Base-by-base conservation (phyloP, 2,113 vertebrate genomes). In the Takifugu flavidus region DNA sequence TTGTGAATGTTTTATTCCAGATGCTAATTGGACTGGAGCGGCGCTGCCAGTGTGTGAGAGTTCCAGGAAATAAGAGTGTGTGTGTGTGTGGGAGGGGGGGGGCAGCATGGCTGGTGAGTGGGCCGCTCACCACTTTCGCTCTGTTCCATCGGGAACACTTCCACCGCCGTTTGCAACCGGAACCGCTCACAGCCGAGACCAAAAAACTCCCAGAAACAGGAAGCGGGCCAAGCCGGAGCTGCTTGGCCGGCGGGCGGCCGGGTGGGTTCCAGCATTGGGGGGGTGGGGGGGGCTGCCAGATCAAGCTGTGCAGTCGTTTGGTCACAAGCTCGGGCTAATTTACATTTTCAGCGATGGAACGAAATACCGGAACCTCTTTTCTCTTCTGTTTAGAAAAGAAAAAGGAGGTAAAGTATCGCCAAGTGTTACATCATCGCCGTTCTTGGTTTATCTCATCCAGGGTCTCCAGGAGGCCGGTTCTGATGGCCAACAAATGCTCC, bases 81-180 rank as follows among this genome's bases (percentile, higher is more conserved):
- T 62, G n/a, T 62, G 28, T 49, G 56, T 47, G 45, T 46, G 62
- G 34, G 53, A 53, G 59, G 34, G 56, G 71, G 56, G 71, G 71
- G 78, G 76, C 61, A 39, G 80, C 80, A 85, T 45, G 79, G 77
- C 74, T 82, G 87, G 77, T 82, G 82, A 81, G 87, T 89, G 84
- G 87, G 87, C 56, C 4, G 71, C 49, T 75, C 65, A 53, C 69
- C 62, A 75, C 80, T 67, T 65, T 64, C 77, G 56, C 62, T 65
- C 53, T 20, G 54, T 14, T 47, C 74, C 63, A 59, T 64, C 70
- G 42, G 72, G 78, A 71, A 71, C 68, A 52, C 67, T 78, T 77
- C 77, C 72, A 68, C 42, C 13, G 31, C 61, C 13, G 53, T 70
- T 78, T 61, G 61, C 74, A 55, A 62, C 27, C 65, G 26, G 49